Conservation (phyloP, 2,888 invertebrate genomes). For the Gryllus longicercus region DNA sequence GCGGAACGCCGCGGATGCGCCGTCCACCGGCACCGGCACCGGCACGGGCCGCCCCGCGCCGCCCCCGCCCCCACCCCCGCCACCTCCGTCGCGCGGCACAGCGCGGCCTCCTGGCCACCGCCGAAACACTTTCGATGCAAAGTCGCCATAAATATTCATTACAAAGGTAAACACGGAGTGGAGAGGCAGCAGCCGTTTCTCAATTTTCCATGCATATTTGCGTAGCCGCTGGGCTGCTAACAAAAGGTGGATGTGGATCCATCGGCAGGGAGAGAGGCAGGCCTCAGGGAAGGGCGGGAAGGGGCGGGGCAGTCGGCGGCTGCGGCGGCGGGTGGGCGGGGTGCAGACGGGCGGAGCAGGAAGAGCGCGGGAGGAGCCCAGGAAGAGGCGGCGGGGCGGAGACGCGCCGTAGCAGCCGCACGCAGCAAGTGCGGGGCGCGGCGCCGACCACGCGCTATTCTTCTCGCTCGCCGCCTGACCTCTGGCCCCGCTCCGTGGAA, state of each 20-base stretch:
- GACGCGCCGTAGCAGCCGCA: too few relatives aligned
- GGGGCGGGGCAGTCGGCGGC: too few relatives aligned
- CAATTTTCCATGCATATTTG: constrained; percentile 17
- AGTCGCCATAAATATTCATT: constrained; percentile 17
- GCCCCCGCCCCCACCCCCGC: not conserved
- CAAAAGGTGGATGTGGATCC: not conserved
- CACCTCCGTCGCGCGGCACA: not conserved
- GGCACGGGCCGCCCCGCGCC: not conserved
- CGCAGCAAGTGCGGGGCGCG: too few relatives aligned
- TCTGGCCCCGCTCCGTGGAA: too few relatives aligned
- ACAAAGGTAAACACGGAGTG: constrained; percentile 17
- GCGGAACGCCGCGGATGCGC: not conserved
- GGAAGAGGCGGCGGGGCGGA: too few relatives aligned
- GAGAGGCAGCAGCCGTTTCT: constrained; percentile 7
- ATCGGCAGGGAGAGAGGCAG: not conserved
- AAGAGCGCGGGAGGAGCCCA: too few relatives aligned
- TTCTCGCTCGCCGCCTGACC: too few relatives aligned
- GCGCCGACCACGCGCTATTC: too few relatives aligned
- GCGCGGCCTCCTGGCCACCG: not conserved
- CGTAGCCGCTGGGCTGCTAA: constrained; percentile 1
- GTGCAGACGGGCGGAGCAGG: too few relatives aligned
- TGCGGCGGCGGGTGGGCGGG: too few relatives aligned
- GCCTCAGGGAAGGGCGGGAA: too few relatives aligned
- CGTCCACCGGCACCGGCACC: not conserved
- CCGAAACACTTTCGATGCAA: constrained; percentile 17